Conservation (phyloP, 2,888 invertebrate species). For the Cataglyphis altisquamis region DNA sequence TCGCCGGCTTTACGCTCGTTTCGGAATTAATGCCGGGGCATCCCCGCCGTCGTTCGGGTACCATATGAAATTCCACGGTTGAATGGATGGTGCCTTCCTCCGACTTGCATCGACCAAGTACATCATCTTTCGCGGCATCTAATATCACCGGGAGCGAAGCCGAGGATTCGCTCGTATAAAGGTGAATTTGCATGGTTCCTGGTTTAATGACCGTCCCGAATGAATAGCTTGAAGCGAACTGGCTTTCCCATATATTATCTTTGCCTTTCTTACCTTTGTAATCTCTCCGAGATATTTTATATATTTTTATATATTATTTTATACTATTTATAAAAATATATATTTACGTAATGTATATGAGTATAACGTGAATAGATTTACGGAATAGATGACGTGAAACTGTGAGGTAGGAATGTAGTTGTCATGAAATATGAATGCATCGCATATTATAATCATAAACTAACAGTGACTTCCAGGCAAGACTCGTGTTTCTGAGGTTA, state of each 20-base stretch:
- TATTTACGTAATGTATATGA: background rate
- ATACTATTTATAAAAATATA: background rate
- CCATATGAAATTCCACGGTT: constrained; percentile 75
- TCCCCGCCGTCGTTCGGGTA: constrained; percentile 43
- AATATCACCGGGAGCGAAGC: constrained; percentile 48
- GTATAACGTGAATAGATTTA: constrained; percentile 10
- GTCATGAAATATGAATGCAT: constrained; percentile 5
- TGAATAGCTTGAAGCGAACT: constrained; percentile 7
- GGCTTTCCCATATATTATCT: background rate
- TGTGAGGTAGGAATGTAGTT: background rate
- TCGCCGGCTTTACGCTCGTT: constrained; percentile 15
- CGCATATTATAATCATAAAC: constrained; percentile 21
- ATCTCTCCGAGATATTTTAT: constrained; percentile 8
- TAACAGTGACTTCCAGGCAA: background rate
- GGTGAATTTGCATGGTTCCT: constrained; percentile 39
- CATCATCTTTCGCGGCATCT: constrained; percentile 35
- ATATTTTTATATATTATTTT: background rate
- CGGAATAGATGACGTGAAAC: background rate
- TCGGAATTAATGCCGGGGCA: constrained; percentile 62
- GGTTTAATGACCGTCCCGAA: background rate
- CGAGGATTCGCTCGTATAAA: constrained; percentile 32
- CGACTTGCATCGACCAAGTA: constrained; percentile 58
- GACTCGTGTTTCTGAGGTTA: constrained; percentile 49
- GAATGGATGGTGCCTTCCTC: constrained; percentile 81
- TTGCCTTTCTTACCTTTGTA: background rate